Conservation (phyloP, 2,888 invertebrate genomes). For the Glyphotaelius pellucidus region DNA sequence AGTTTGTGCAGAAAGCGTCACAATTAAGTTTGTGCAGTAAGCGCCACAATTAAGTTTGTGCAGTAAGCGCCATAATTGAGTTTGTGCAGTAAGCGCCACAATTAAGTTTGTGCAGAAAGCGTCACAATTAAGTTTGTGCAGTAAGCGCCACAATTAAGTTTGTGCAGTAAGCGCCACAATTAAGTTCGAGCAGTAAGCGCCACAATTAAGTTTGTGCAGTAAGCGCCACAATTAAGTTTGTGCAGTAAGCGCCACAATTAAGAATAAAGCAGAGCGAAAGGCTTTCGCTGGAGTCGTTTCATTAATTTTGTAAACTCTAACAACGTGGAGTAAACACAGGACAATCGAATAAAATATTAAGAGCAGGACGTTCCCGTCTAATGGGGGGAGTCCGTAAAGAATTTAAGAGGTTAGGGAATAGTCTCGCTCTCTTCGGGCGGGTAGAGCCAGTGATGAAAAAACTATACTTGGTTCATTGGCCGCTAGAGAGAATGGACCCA, state of each 20-base stretch:
- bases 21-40: too few species aligned
- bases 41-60: background rate
- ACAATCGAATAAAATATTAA: slow-evolving; percentile 42
- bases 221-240: background rate
- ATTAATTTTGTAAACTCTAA: slow-evolving; percentile 22
- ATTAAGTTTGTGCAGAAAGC: background rate
- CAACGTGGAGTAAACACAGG: slow-evolving; percentile 2
- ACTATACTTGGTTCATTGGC: background rate
- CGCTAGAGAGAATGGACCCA: background rate
- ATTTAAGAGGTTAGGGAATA: slow-evolving; percentile 11
- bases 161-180: background rate
- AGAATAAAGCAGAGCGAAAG: background rate
- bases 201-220: background rate
- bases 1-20: background rate
- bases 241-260: background rate
- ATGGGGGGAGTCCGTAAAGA: slow-evolving; percentile 30
- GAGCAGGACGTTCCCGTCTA: slow-evolving; percentile 14
- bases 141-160: background rate
- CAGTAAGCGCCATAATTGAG: background rate
- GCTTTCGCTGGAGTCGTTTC: background rate
- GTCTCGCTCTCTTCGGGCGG: too few species aligned
- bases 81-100: too few species aligned
- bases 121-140: background rate
- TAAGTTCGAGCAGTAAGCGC: too few species aligned
- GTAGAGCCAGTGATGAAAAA: too few species aligned